Evolutionary conservation across 1,140 invertebrate species (phyloP), one percentile per base, ranked within the genome.

Genomic region (Antheraea pernyi): DNA sequence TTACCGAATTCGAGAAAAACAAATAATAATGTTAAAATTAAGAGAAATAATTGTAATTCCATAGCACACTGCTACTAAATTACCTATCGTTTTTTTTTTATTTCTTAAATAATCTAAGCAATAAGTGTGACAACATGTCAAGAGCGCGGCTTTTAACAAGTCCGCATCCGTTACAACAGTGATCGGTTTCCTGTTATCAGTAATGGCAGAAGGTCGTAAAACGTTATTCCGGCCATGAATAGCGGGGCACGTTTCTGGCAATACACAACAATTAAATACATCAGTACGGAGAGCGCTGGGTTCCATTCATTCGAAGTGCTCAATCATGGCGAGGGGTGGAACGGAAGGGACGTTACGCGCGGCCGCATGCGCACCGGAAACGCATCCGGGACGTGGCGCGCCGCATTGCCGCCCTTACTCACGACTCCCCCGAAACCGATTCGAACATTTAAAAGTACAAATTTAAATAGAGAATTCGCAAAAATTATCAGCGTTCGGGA

Each of bases 361-460:
- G 81, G 83, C 74, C 81, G 86, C 86, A 81, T 83, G 80, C 77
- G 74, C 81, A 80, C 84, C 87, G 89, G 89, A 91, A 88, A 80
- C 77, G 81, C 89, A 85, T 91, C 89, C 89, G 87, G 89, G 85
- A 88, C 82, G 86, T 81, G 85, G 82, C 82, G 75, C 79, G 86
- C 83, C 84, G 77, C 81, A 79, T 71, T 78, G 72, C 80, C 75
- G 80, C 82, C 78, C 78, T 79, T 67, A 59, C 11, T 46, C 19
- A 65, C 64, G 39, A 42, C 37, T 65, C 64, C 60, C 60, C 46
- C 60, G 19, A 61, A 61, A 61, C 60, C 19, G 16, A 22, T 61
- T 16, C 46, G 16, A 53, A n/a, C 16, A 53, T 53, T 53, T 42
- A 42, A 42, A 42, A 42, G 11, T 42, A 42, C 39, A 8, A 42